These are phyloP conservation scores for Epinotia bilunana DNA, from an alignment of 2,888 invertebrate species.

Conservation along the genomic window DNA sequence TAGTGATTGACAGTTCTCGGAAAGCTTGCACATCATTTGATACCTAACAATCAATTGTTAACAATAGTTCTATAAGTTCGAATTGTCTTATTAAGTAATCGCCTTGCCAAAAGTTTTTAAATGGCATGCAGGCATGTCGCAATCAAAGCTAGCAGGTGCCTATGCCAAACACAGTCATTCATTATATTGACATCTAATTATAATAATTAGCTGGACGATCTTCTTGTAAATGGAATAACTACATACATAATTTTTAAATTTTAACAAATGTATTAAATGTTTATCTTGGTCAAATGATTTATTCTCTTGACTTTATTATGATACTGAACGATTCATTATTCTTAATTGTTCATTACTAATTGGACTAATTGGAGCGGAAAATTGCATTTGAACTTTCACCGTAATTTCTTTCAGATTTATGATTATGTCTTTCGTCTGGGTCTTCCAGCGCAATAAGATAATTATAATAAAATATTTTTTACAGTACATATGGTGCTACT, in stretches of 20 bases:
- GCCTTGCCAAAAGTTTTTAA: slow-evolving; percentile 14
- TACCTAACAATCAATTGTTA: neutral
- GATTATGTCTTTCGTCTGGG: slow-evolving; percentile 18
- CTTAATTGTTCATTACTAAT: slow-evolving; percentile 23
- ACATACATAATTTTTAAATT: slow-evolving; percentile 27
- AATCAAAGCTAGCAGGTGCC: slow-evolving; percentile 36
- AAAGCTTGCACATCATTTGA: neutral
- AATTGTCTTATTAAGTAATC: slow-evolving; percentile 14
- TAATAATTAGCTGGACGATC: slow-evolving; percentile 37
- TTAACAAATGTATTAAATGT: slow-evolving; percentile 29
- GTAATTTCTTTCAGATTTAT: slow-evolving; percentile 21
- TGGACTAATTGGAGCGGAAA: slow-evolving; percentile 21
- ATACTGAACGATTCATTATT: slow-evolving; percentile 10
- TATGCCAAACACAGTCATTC: slow-evolving; percentile 29
- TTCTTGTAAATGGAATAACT: slow-evolving; percentile 28
- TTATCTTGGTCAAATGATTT: slow-evolving; percentile 29
- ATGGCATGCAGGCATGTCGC: slow-evolving; percentile 30
- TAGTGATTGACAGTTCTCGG: neutral
- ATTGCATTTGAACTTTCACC: slow-evolving; percentile 27
- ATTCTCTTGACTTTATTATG: slow-evolving; percentile 29
- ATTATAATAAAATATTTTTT: neutral
- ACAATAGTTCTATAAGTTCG: neutral
- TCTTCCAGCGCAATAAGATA: neutral
- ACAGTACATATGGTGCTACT: too few species aligned
- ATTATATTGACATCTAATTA: slow-evolving; percentile 43